Evolutionary conservation across 2,888 invertebrate species (phyloP).

Genomic region (Conistra vaccinii): DNA sequence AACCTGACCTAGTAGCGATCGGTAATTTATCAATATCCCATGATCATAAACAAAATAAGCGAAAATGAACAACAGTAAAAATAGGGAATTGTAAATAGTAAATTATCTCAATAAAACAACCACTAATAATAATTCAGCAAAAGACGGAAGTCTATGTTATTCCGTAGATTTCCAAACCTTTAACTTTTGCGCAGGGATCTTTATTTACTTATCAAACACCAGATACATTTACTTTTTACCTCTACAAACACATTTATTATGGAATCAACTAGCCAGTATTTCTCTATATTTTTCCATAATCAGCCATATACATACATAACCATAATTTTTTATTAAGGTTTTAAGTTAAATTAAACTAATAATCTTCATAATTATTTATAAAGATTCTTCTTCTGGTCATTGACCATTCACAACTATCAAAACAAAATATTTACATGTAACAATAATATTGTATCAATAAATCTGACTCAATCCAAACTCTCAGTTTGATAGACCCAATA

Average conservation of each 20-base stretch:
- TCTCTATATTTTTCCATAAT: background rate
- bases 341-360: no score
- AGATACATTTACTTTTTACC: background rate
- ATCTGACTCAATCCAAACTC: constrained; percentile 15
- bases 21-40: no score
- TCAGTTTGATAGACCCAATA: constrained; percentile 18
- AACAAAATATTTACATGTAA: background rate
- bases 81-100: no score
- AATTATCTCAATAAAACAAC: no score
- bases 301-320: no score
- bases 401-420: background rate
- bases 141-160: background rate
- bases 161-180: background rate
- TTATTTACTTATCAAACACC: background rate
- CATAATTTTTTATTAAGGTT: no score
- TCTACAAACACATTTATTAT: background rate
- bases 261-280: background rate
- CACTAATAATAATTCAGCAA: background rate
- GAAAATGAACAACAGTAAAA: no score
- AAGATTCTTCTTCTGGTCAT: background rate
- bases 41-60: no score
- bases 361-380: no score
- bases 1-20: no score
- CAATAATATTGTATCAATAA: constrained; percentile 13
- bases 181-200: background rate